phyloP scores from a whole-genome alignment of 2,797 vertebrate species.

The Channallabes apus region DNA sequence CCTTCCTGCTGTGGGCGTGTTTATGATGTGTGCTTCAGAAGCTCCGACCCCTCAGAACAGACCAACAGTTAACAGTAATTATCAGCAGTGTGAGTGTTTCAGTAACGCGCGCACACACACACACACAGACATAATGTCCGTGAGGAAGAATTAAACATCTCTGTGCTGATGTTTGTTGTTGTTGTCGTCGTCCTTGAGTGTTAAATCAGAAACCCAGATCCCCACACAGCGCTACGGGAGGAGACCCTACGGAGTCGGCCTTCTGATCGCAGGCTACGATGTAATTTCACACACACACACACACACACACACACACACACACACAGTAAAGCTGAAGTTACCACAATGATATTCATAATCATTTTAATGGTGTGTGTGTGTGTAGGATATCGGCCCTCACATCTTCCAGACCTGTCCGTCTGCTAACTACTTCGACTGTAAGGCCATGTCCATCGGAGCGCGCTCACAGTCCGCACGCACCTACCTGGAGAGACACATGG shows the following conservation, averaged over 20 bases:
- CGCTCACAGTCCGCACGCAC: conserved; percentile 74
- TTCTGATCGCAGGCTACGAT: conserved; percentile 96
- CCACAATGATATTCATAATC: neutral
- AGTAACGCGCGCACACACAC: neutral
- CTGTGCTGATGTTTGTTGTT: neutral
- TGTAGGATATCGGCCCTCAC: conserved; percentile 95
- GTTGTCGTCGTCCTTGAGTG: neutral
- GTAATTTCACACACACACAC: conserved; percentile 71
- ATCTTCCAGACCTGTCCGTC: conserved; percentile 93
- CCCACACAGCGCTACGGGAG: conserved; percentile 95
- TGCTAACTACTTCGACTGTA: conserved; percentile 89
- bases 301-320: neutral
- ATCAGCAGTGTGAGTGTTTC: neutral
- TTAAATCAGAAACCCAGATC: conserved; percentile 89
- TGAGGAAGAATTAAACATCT: neutral
- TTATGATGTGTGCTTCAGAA: no score
- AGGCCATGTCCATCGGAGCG: conserved; percentile 51
- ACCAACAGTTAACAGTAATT: no score
- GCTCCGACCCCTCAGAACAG: no score
- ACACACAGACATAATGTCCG: neutral
- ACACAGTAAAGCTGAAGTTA: neutral
- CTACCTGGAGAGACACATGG: conserved; percentile 93
- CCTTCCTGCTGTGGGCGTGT: no score
- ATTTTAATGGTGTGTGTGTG: conserved; percentile 4
- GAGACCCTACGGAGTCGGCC: conserved; percentile 93